Conservation (phyloP, 2,113 vertebrate species). For the Gambusia affinis region DNA sequence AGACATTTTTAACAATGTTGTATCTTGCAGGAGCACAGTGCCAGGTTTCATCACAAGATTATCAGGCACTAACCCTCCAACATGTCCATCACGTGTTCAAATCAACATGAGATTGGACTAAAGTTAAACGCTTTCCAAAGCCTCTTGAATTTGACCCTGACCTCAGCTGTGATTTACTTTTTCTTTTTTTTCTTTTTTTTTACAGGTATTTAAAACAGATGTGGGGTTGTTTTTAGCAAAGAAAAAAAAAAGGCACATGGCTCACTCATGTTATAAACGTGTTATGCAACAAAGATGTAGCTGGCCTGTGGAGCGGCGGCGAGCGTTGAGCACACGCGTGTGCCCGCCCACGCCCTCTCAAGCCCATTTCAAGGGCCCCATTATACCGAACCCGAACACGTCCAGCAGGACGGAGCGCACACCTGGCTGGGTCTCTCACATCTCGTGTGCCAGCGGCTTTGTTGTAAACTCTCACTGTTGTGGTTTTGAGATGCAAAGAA, state of each 20-base stretch:
- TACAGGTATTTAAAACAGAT: slow-evolving; percentile 8
- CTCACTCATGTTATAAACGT: slow-evolving; percentile 27
- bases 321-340: slow-evolving; percentile 39
- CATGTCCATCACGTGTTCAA: background rate
- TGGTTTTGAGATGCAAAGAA: too few relatives aligned
- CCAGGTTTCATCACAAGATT: too few relatives aligned
- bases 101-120: background rate
- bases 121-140: background rate
- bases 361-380: slow-evolving; percentile 20
- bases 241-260: slow-evolving; percentile 10
- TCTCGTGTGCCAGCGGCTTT: background rate
- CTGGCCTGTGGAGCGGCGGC: slow-evolving; percentile 34
- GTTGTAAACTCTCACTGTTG: background rate
- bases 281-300: slow-evolving; percentile 47
- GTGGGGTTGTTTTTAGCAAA: slow-evolving; percentile 1
- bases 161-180: background rate
- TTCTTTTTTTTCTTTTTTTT: background rate
- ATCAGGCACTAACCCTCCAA: background rate
- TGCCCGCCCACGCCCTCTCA: slow-evolving; percentile 3
- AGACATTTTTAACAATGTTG: background rate
- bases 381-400: slow-evolving; percentile 28
- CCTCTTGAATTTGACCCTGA: background rate
- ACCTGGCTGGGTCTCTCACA: background rate
- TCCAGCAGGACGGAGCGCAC: background rate
- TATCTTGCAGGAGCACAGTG: background rate